These are phyloP conservation scores for Volucella inanis DNA, from an alignment of 2,888 invertebrate genomes.

Conservation along the genomic window DNA sequence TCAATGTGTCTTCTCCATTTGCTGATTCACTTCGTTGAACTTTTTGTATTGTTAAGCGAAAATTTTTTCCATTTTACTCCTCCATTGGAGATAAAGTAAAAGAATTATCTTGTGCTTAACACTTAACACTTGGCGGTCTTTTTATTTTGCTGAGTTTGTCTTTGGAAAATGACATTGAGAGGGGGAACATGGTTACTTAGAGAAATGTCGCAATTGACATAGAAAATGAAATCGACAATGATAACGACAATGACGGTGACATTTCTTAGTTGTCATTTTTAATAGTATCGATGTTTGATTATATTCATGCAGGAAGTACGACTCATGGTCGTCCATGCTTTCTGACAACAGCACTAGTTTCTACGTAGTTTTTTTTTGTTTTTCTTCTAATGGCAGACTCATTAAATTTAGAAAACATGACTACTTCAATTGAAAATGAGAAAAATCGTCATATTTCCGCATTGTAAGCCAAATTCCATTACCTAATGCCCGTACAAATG, in stretches of 20 bases:
- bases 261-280: conserved; percentile 17
- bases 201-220: too few relatives aligned
- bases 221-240: too few relatives aligned
- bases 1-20: conserved; percentile 26
- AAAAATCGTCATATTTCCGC: conserved; percentile 52
- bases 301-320: too few relatives aligned
- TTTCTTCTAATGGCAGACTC: conserved; percentile 37
- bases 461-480: conserved; percentile 57
- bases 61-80: conserved; percentile 39
- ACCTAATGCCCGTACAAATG: conserved; percentile 52
- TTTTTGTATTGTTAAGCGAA: conserved; percentile 46
- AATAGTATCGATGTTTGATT: too few relatives aligned
- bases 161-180: not conserved
- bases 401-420: conserved; percentile 47
- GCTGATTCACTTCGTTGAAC: conserved; percentile 43
- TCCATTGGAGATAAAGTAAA: conserved; percentile 4
- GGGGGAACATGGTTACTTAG: too few relatives aligned
- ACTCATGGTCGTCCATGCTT: too few relatives aligned
- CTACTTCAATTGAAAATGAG: not conserved
- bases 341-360: too few relatives aligned
- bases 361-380: not conserved
- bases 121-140: conserved; percentile 42
- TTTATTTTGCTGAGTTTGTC: conserved; percentile 11
- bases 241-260: not conserved
- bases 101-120: conserved; percentile 25